phyloP scores from a whole-genome alignment of 2,888 invertebrate species.

The Halictus quadricinctus region DNA sequence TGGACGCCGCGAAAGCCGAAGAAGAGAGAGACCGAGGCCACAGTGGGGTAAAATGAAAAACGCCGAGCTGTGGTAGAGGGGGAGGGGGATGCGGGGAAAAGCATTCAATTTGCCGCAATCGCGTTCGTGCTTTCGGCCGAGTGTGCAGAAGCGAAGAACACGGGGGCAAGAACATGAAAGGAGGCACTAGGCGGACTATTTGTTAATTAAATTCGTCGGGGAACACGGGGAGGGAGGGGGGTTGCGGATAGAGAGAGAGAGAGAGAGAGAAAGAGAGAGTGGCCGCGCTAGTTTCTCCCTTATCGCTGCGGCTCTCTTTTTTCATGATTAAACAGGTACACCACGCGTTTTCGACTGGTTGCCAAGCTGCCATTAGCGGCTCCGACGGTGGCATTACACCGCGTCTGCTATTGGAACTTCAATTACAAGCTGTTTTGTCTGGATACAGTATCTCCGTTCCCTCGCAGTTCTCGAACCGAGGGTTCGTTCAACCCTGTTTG shows the following conservation, averaged over 20 bases:
- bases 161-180: slow-evolving; percentile 24
- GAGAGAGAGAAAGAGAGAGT: neutral
- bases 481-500: neutral
- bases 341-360: neutral
- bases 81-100: neutral
- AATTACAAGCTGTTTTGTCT: neutral
- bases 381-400: neutral
- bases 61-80: neutral
- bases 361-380: neutral
- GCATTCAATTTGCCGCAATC: slow-evolving; percentile 60
- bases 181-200: slow-evolving; percentile 44
- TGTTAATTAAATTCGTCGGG: slow-evolving; percentile 58
- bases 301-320: neutral
- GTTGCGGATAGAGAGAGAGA: too few species aligned
- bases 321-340: slow-evolving; percentile 21
- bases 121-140: slow-evolving; percentile 35
- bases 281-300: neutral
- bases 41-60: slow-evolving; percentile 27
- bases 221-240: neutral
- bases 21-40: neutral
- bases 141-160: slow-evolving; percentile 31
- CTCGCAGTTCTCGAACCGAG: neutral
- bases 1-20: slow-evolving; percentile 27
- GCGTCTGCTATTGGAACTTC: slow-evolving; percentile 3
- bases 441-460: neutral